Evolutionary conservation across 2,888 invertebrate species (phyloP).

Genomic region (Apodemia duryi): DNA sequence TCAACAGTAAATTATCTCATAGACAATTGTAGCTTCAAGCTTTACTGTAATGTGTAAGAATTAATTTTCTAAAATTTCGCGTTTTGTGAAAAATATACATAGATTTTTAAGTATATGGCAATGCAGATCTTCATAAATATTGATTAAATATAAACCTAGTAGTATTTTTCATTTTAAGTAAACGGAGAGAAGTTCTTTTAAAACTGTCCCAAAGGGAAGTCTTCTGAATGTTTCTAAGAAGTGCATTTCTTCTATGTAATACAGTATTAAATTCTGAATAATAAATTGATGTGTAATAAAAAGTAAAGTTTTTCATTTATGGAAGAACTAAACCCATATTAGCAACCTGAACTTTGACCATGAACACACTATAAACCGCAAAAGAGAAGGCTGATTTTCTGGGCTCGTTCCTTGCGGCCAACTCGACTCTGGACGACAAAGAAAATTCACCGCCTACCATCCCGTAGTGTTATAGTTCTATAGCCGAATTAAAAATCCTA

Average conservation of each 20-base stretch:
- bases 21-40: slow-evolving; percentile 66
- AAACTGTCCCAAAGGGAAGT: slow-evolving; percentile 81
- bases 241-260: slow-evolving; percentile 95
- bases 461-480: too few relatives aligned
- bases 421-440: too few relatives aligned
- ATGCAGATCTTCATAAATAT: slow-evolving; percentile 77
- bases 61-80: slow-evolving; percentile 65
- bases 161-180: slow-evolving; percentile 64
- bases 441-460: too few relatives aligned
- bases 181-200: slow-evolving; percentile 62
- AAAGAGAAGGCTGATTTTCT: too few relatives aligned
- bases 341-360: too few relatives aligned
- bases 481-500: too few relatives aligned
- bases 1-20: slow-evolving; percentile 58
- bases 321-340: too few relatives aligned
- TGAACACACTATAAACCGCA: too few relatives aligned
- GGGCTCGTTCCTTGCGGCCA: too few relatives aligned
- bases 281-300: slow-evolving; percentile 52
- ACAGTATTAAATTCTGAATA: slow-evolving; percentile 89
- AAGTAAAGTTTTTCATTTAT: not conserved
- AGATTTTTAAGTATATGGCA: slow-evolving; percentile 79
- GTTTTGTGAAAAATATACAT: slow-evolving; percentile 76
- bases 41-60: slow-evolving; percentile 56
- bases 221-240: slow-evolving; percentile 93
- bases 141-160: slow-evolving; percentile 50